Evolutionary conservation across 1,140 invertebrate genomes (phyloP).

Genomic region (Drosophila pandora): DNA sequence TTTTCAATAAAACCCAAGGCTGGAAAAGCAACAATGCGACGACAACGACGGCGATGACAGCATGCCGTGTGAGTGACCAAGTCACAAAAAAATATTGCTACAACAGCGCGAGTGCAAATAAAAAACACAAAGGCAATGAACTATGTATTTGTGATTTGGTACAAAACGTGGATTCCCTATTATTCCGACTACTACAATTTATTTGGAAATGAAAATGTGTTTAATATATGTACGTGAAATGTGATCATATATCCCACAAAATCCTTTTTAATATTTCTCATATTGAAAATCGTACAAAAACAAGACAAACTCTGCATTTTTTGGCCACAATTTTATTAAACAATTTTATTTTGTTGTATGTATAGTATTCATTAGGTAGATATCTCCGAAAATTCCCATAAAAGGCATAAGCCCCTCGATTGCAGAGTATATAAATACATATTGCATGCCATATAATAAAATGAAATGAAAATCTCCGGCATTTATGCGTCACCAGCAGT

Average conservation of each 20-base stretch:
- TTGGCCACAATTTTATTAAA: no score
- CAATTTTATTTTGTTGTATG: no score
- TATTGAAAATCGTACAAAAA: no score
- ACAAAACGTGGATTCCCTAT: background rate
- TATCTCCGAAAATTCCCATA: no score
- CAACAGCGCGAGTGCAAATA: slow-evolving; percentile 16
- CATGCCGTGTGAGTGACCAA: slow-evolving; percentile 74
- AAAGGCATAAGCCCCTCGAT: background rate
- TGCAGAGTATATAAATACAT: slow-evolving; percentile 55
- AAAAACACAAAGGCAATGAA: slow-evolving; percentile 11
- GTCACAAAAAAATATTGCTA: slow-evolving; percentile 33
- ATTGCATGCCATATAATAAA: slow-evolving; percentile 62
- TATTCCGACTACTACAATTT: background rate
- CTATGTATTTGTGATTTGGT: background rate
- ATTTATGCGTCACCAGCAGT: slow-evolving; percentile 78
- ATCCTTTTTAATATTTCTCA: no score
- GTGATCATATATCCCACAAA: no score
- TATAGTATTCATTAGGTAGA: no score
- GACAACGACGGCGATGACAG: slow-evolving; percentile 58
- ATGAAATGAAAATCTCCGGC: slow-evolving; percentile 74
- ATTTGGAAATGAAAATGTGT: background rate
- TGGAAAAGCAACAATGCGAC: slow-evolving; percentile 58
- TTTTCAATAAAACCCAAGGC: slow-evolving; percentile 82
- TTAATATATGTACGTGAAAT: background rate
- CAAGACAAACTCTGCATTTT: no score